These are phyloP conservation scores for Eudemis profundana DNA, from an alignment of 2,888 invertebrate species.

Conservation along the genomic window DNA sequence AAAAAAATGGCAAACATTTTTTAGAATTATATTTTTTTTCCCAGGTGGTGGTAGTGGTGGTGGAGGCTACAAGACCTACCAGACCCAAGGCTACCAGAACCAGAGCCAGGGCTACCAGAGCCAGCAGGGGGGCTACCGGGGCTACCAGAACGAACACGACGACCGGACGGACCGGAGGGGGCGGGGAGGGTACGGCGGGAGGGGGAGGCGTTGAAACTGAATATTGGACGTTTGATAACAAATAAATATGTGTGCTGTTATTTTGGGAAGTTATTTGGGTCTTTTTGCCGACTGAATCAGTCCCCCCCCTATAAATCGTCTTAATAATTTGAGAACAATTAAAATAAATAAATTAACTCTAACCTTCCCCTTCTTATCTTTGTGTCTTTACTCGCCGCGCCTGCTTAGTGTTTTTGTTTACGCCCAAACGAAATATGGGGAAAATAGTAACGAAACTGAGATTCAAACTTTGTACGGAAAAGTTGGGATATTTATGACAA, in stretches of 20 bases:
- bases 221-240: neutral
- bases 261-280: neutral
- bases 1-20: too few species aligned
- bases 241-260: neutral
- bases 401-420: too few species aligned
- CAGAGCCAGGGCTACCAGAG: constrained; percentile 46
- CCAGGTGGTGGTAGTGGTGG: neutral
- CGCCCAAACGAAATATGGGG: too few species aligned
- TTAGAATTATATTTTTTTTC: neutral
- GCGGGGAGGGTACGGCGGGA: constrained; percentile 64
- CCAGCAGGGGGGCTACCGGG: constrained; percentile 30
- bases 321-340: too few species aligned
- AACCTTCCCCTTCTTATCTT: too few species aligned
- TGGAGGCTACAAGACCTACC: neutral
- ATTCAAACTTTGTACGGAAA: too few species aligned
- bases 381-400: too few species aligned
- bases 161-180: constrained; percentile 65
- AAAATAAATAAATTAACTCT: too few species aligned
- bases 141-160: constrained; percentile 78
- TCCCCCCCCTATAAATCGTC: too few species aligned
- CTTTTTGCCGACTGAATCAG: too few species aligned
- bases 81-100: constrained; percentile 48
- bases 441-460: too few species aligned
- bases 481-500: too few species aligned
- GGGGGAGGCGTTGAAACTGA: constrained; percentile 55